Conservation (phyloP, 1,140 invertebrate genomes). For the Pseudomyrmex pallidus region DNA sequence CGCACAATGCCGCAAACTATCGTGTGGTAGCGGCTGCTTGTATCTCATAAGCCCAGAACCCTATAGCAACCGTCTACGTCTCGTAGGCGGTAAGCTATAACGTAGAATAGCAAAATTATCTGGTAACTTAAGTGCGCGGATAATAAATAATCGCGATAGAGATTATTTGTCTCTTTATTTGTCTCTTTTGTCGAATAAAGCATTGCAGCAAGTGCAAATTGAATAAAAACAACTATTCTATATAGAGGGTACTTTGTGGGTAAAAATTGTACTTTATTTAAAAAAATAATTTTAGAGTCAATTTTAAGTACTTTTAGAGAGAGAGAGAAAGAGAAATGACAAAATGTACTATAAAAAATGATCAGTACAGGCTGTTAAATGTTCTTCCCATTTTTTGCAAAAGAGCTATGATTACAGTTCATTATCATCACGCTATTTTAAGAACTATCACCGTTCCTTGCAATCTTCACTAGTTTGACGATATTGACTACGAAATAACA, state of each 20-base stretch:
- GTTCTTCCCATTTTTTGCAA: neutral
- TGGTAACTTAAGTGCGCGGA: slow-evolving; percentile 32
- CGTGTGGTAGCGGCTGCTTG: slow-evolving; percentile 38
- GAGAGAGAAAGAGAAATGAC: neutral
- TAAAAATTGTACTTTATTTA: neutral
- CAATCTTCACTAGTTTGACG: slow-evolving; percentile 26
- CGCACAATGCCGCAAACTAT: slow-evolving; percentile 54
- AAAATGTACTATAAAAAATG: neutral
- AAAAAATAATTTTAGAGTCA: too few species aligned
- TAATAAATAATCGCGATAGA: slow-evolving; percentile 36
- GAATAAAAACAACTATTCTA: neutral
- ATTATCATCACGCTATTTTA: slow-evolving; percentile 12
- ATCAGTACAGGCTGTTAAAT: too few species aligned
- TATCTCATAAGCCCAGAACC: slow-evolving; percentile 51
- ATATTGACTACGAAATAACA: slow-evolving; percentile 51
- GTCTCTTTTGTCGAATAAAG: neutral
- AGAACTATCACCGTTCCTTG: slow-evolving; percentile 37
- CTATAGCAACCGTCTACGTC: slow-evolving; percentile 10
- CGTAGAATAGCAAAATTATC: slow-evolving; percentile 56
- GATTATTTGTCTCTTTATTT: neutral
- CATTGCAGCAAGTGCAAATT: neutral
- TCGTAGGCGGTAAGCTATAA: slow-evolving; percentile 5
- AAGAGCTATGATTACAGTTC: slow-evolving; percentile 22
- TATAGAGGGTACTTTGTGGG: neutral
- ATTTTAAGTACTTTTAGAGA: too few species aligned